Conservation (phyloP, 2,113 vertebrate species). For the Rostratula benghalensis region DNA sequence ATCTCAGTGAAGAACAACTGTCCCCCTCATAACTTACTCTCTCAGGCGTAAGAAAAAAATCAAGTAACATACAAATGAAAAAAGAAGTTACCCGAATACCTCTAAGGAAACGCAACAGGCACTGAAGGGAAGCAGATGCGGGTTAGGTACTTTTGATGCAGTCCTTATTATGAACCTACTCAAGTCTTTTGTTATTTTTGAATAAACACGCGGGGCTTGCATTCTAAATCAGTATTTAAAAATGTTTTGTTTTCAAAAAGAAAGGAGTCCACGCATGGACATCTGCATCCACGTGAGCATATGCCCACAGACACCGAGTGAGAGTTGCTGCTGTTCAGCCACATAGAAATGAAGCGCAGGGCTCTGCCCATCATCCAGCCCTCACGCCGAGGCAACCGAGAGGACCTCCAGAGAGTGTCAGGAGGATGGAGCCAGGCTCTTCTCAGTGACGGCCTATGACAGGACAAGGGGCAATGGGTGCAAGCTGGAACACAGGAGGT, state of each 20-base stretch:
- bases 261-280: fast-evolving
- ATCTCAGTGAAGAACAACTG: neutral
- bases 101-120: fast-evolving
- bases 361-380: neutral
- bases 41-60: neutral
- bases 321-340: too few relatives aligned
- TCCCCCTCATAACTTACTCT: neutral
- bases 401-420: too few relatives aligned
- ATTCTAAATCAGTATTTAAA: neutral
- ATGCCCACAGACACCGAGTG: neutral
- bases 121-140: neutral
- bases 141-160: neutral
- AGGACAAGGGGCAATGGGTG: too few relatives aligned
- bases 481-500: too few relatives aligned
- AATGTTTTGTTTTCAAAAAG: neutral
- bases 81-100: neutral
- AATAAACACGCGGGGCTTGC: neutral
- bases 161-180: too few relatives aligned
- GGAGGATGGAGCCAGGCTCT: too few relatives aligned
- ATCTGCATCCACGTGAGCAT: fast-evolving
- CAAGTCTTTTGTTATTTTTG: neutral
- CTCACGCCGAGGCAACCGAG: too few relatives aligned
- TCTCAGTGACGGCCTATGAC: too few relatives aligned
- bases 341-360: fast-evolving
- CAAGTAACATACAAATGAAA: neutral